A percentile compares a stretch with the other conserved stretches of the same genome.
phyloP scores from a whole-genome alignment of 2,113 vertebrate species.

The Peromyscus maniculatus region DNA sequence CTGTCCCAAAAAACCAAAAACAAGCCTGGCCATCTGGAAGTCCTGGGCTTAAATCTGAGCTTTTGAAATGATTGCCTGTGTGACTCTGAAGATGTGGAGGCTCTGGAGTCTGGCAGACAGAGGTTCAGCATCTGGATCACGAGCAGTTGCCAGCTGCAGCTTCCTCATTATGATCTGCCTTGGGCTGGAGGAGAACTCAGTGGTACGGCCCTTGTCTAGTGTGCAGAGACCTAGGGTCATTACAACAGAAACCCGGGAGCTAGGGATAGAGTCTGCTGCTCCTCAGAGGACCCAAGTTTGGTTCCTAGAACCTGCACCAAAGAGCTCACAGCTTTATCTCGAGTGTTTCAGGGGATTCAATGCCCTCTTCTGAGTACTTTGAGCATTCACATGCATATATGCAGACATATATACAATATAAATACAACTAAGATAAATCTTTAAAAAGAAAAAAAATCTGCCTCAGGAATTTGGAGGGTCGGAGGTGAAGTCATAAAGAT shows the following conservation, averaged over 20 bases:
- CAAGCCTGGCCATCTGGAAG: not conserved
- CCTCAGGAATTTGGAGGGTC: not conserved
- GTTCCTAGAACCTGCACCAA: not conserved
- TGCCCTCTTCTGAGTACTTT: not conserved
- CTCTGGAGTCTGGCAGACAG: not conserved
- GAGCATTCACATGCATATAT: not conserved
- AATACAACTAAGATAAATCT: not conserved
- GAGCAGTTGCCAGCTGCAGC: not conserved
- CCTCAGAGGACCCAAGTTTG: not conserved
- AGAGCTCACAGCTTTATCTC: not conserved
- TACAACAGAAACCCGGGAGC: not conserved
- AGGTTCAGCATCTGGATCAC: not conserved
- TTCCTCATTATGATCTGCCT: not conserved
- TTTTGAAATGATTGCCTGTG: not conserved
- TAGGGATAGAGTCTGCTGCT: not conserved
- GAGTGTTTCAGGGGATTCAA: not conserved
- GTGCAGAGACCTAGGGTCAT: not conserved
- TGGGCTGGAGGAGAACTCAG: not conserved
- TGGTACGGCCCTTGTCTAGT: not conserved
- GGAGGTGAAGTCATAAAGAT: not conserved
- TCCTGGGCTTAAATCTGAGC: not conserved
- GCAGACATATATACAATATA: not conserved
- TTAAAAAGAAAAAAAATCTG: not conserved
- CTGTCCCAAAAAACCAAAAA: not conserved
- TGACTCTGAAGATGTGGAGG: not conserved